Conservation (phyloP, 2,113 vertebrate species). For the Xiphophorus couchianus region DNA sequence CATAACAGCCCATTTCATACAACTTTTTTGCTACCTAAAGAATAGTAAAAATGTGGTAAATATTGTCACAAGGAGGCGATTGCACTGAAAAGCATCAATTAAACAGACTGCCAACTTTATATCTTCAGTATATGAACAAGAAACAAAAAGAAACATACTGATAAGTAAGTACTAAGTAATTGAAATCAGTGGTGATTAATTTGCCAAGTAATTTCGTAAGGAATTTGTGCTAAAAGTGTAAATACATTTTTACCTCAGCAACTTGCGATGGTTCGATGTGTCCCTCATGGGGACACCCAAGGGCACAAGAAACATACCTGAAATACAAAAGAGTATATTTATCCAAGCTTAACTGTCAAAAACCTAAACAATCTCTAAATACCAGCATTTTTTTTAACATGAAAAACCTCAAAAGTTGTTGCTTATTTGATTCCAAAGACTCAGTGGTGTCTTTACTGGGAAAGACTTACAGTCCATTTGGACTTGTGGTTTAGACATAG, state of each 20-base stretch:
- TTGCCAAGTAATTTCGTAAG: background rate
- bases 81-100: background rate
- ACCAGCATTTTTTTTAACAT: background rate
- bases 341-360: background rate
- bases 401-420: background rate
- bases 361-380: background rate
- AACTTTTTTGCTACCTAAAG: constrained; percentile 89
- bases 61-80: background rate
- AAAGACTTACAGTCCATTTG: background rate
- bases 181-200: background rate
- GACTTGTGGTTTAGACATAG: background rate
- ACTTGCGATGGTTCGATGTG: constrained; percentile 85
- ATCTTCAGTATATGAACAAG: no score
- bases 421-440: background rate
- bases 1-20: constrained; percentile 92
- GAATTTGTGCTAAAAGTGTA: background rate
- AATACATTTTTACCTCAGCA: constrained; percentile 82
- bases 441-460: background rate
- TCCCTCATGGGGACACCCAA: constrained; percentile 94
- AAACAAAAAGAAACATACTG: background rate
- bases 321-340: constrained; percentile 7
- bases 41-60: background rate
- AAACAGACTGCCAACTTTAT: background rate
- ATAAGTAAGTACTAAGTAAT: background rate
- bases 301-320: constrained; percentile 92